Base-by-base conservation (phyloP, 2,888 invertebrate species). In the Cephonodes hylas region DNA sequence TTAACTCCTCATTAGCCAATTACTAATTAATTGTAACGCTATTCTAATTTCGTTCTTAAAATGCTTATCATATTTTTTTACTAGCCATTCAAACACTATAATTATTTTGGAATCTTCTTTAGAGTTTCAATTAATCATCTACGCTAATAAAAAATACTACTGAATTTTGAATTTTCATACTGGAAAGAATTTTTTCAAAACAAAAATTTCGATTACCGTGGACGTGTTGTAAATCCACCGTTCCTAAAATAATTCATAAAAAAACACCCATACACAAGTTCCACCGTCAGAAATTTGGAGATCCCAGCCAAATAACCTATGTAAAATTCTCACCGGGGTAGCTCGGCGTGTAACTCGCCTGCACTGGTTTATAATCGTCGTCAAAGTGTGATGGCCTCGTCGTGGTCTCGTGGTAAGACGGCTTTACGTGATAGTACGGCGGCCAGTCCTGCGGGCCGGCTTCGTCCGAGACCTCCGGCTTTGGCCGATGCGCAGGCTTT, bases 281-380 rank as follows among this genome's bases (percentile, higher is more conserved):
- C 72, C 74, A 76, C 71, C 72, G 64, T 64, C 65, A 63, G n/a
- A n/a, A 38, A 13, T 3, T 38, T 38, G 13, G 34, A 38, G n/a
- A 31, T n/a, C 8, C 10, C 4, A n/a, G 53, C 61, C 71, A 68
- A 64, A 62, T 68, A 53, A 46, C 69, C 62, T 64, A 64, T n/a
- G 63, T 64, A 68, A 68, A 64, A 64, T 60, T 89, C 90, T 91
- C 89, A 91, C 91, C 91, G 67, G 91, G 91, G 67, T 78, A 88
- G 77, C 88, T 89, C 72, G 91, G 90, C 69, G 85, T 80, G 74
- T 60, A 88, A 88, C 64, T 45, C n/a, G n/a, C 38, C 68, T 81
- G 79, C 64, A 89, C 83, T 44, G 89, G 91, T 61, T 88, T 88
- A 89, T 90, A 91, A 88, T 88, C 92, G 89, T 91, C 90, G 86